Percentiles rank a stretch among this genome's conserved stretches.
Conservation (phyloP, 2,113 vertebrate species). For the Nothobranchius kuhntae region DNA sequence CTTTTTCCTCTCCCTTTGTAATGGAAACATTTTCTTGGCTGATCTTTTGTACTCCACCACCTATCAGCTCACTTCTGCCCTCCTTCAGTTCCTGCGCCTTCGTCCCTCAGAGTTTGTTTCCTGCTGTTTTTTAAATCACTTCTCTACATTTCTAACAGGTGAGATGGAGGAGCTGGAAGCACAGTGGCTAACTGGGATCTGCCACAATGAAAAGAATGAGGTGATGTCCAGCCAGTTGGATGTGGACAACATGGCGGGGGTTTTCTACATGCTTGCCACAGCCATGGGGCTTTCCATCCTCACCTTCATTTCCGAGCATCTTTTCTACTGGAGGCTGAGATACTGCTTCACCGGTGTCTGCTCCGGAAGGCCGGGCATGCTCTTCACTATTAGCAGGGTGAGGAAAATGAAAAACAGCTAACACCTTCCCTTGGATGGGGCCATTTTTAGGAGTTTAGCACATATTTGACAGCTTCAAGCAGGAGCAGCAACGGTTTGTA, state of each 20-base stretch:
- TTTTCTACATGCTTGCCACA: slow-evolving; percentile 98
- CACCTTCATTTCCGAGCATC: slow-evolving; percentile 95
- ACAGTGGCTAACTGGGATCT: slow-evolving; percentile 96
- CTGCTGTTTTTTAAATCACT: slow-evolving; percentile 2
- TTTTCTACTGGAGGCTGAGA: slow-evolving; percentile 97
- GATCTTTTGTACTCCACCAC: not conserved
- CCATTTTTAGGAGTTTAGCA: not conserved
- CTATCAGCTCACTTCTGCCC: no score
- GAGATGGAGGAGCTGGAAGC: slow-evolving; percentile 99
- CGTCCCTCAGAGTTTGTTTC: not conserved
- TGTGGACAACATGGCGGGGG: slow-evolving; percentile 98
- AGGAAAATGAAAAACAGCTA: slow-evolving; percentile 30
- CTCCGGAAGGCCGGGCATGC: slow-evolving; percentile 87
- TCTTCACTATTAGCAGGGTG: slow-evolving; percentile 98
- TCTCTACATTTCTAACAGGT: slow-evolving; percentile 70
- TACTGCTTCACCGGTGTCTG: slow-evolving; percentile 98
- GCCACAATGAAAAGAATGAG: slow-evolving; percentile 97
- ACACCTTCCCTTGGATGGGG: not conserved
- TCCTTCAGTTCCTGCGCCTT: slow-evolving; percentile 2
- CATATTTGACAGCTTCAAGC: not conserved
- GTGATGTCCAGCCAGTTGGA: slow-evolving; percentile 99
- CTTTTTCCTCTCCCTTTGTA: not conserved
- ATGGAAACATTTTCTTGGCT: not conserved
- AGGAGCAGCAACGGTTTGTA: not conserved
- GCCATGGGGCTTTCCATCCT: slow-evolving; percentile 96